Base-by-base conservation (phyloP, 1,140 invertebrate genomes). In the Brachionus manjavacas region DNA sequence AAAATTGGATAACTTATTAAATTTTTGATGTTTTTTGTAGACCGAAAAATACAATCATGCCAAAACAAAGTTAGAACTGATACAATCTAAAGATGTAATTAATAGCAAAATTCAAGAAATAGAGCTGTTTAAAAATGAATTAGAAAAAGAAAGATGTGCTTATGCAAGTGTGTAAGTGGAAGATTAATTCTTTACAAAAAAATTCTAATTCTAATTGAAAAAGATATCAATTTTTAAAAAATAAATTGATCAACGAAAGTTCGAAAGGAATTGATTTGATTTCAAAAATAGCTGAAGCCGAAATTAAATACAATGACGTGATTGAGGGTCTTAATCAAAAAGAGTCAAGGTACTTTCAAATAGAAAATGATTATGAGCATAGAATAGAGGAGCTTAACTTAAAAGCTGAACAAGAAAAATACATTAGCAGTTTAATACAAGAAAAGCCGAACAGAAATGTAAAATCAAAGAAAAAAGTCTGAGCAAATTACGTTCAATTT, bases 391-490 rank as follows among this genome's bases (percentile, higher is more conserved):
- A 76, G 46, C 25, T 76, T 12, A 76, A 76, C 4, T 20, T 76
- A 8, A 76, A 76, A 76, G 72, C 43, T 25, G 72, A 76, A 28
- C 72, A 76, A 76, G 72, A 76, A 76, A 76, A 76, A 16, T 76
- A 76, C 41, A 76, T 76, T 12, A 76, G 49, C 20, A 46, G 28
- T 23, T 16, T 76, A 7, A 49, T 76, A 9, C 72, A 76, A 49
- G 68, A 72, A 9, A 72, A 41, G n/a, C 16, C 35, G 9, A 16
- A 41, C 16, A 35, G 68, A 72, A 20, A 16, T 41, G 31, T 7
- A 9, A 72, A 41, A 41, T 8, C 68, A 1, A 72, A 72, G 16
- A 72, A 72, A 43, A 72, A 72, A 72, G 9, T 39, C 31, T 39
- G 43, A 9, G 43, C 43, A 12, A 2, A 60, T 20, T 20, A 20